Evolutionary conservation across 2,113 vertebrate genomes (phyloP).

Genomic region (Cochlearius cochlearius): DNA sequence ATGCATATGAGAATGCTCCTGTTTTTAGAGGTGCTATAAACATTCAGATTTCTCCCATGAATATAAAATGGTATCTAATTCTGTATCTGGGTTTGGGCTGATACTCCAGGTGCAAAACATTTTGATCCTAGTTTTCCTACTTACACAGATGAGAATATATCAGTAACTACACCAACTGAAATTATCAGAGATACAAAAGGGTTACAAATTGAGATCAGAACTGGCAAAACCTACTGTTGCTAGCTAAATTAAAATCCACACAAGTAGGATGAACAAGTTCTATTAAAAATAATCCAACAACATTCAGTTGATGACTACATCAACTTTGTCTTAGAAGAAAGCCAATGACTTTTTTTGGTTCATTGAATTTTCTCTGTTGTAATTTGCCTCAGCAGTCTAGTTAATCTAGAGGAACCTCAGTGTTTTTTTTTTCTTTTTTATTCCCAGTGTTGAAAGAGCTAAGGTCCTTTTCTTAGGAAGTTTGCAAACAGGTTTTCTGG

Average conservation of each 20-base stretch:
- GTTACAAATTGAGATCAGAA: not conserved
- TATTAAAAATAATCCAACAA: not conserved
- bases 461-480: not conserved
- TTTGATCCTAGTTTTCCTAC: not conserved
- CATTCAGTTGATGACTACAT: not conserved
- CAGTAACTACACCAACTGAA: not conserved
- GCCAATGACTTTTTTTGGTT: not conserved
- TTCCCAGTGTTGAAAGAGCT: not conserved
- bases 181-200: not conserved
- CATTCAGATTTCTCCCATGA: not conserved
- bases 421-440: not conserved
- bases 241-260: not conserved
- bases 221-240: not conserved
- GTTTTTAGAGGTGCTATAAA: not conserved
- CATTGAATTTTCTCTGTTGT: not conserved
- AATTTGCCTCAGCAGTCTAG: not conserved
- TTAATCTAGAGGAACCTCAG: not conserved
- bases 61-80: not conserved
- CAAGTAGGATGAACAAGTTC: not conserved
- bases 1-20: not conserved
- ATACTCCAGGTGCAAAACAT: not conserved
- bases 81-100: not conserved
- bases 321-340: not conserved
- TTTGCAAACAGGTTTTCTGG: not conserved
- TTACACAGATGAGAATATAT: not conserved